Evolutionary conservation across 2,797 vertebrate species (phyloP), one percentile per base, ranked within the genome.

Genomic region (Brachyrhaphis roseni): DNA sequence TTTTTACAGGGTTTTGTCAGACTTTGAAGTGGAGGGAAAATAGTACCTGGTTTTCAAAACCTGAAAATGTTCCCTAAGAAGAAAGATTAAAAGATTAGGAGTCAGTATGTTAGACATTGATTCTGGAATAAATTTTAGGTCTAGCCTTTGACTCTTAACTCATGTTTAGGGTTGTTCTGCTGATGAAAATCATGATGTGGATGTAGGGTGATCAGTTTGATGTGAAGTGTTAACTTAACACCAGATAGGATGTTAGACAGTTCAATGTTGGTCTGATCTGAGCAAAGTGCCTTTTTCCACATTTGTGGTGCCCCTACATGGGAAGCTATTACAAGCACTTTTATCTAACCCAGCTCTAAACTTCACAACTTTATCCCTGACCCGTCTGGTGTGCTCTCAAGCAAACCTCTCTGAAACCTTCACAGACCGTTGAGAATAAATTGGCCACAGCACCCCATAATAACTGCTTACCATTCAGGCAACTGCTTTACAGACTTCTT

Each of bases 401-500:
- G 16, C 31, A 39, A 64, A 64, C 59, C 51, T 53, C 53, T 62
- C 62, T 11, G 62, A 39, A 36, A 13, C 39, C 23, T n/a, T 43
- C 18, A 20, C 36, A 70, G 4, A 43, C 20, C 13, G 36, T 11
- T n/a, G 39, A 43, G 11, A n/a, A 70, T 15, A 70, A 45, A 70
- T 36, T 41, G 31, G 5, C 59, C 59, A 20, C 64, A 16, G 45
- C 34, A 26, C 3, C n/a, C 16, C 45, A 76, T 78, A 82, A 78
- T 72, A 84, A 85, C 45, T 34, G 31, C 77, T 36, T 71, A 68
- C 15, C 80, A 28, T 11, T 62, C 7, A 15, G 26, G 81, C 45
- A 53, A 4, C 51, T 72, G 45, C 78, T 64, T 57, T 34, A 31
- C 74, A 62, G 53, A 43, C 47, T 85, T 80, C 91, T 93, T 88